Evolutionary conservation across 2,113 vertebrate genomes (phyloP).

Genomic region (Nettapus auritus): DNA sequence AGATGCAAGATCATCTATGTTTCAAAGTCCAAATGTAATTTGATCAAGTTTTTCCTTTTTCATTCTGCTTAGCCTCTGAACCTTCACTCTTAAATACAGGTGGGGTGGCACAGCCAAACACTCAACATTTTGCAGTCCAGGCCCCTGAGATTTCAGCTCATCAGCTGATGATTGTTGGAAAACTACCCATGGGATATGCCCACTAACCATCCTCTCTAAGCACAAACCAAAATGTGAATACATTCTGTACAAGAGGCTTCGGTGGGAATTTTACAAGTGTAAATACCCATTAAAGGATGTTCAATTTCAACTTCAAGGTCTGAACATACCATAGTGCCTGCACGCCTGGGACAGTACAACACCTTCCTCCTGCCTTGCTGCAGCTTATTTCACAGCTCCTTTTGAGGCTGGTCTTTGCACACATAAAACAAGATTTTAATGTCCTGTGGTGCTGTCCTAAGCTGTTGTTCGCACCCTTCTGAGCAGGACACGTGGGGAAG

Average conservation of each 20-base stretch:
- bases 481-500: background rate
- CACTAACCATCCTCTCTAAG: background rate
- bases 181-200: background rate
- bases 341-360: background rate
- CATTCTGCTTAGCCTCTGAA: background rate
- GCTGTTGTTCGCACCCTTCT: background rate
- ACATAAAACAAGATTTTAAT: background rate
- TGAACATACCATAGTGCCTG: background rate
- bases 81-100: background rate
- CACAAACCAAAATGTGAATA: background rate
- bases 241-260: background rate
- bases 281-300: background rate
- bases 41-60: background rate
- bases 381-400: background rate
- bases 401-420: background rate
- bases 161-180: background rate
- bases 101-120: background rate
- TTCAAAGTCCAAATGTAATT: background rate
- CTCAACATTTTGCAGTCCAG: background rate
- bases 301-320: background rate
- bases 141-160: background rate
- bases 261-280: background rate
- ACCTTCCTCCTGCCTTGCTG: background rate
- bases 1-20: background rate
- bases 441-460: background rate